Percentiles rank a stretch among this genome's conserved stretches.
Conservation (phyloP, 1,140 invertebrate species). For the Drosophila navojoa region DNA sequence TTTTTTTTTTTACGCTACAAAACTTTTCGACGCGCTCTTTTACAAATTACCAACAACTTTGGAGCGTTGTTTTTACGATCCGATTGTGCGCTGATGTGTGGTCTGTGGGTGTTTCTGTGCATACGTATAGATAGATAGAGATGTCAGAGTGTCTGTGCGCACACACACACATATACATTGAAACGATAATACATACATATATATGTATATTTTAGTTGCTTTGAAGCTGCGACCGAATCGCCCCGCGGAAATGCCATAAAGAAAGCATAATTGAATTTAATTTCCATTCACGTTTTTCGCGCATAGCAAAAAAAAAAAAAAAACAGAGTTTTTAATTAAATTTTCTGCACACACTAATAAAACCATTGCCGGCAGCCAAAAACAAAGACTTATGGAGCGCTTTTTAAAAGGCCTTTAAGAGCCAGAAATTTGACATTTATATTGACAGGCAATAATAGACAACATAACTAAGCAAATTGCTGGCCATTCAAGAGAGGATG, state of each 20-base stretch:
- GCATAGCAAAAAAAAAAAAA: background rate
- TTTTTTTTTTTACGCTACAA: constrained; percentile 56
- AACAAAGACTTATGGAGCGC: constrained; percentile 45
- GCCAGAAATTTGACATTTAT: constrained; percentile 78
- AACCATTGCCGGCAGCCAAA: constrained; percentile 45
- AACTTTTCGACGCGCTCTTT: constrained; percentile 84
- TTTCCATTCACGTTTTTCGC: constrained; percentile 38
- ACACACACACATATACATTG: constrained; percentile 1
- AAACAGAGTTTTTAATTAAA: constrained; percentile 67
- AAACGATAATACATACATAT: background rate
- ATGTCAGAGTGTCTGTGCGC: background rate
- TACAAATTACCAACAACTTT: constrained; percentile 84
- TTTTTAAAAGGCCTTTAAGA: constrained; percentile 73
- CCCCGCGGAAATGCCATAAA: constrained; percentile 15
- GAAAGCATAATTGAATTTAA: constrained; percentile 57
- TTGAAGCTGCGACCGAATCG: constrained; percentile 52
- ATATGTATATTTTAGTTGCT: constrained; percentile 3
- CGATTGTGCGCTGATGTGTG: constrained; percentile 58
- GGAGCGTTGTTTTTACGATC: constrained; percentile 70
- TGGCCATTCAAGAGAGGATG: constrained; percentile 5
- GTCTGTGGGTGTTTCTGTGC: background rate
- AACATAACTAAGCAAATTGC: constrained; percentile 70
- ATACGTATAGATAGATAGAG: background rate
- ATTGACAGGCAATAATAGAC: constrained; percentile 82
- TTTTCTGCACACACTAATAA: constrained; percentile 25